Base-by-base conservation (phyloP, 2,888 invertebrate species). In the Fragum fragum region DNA sequence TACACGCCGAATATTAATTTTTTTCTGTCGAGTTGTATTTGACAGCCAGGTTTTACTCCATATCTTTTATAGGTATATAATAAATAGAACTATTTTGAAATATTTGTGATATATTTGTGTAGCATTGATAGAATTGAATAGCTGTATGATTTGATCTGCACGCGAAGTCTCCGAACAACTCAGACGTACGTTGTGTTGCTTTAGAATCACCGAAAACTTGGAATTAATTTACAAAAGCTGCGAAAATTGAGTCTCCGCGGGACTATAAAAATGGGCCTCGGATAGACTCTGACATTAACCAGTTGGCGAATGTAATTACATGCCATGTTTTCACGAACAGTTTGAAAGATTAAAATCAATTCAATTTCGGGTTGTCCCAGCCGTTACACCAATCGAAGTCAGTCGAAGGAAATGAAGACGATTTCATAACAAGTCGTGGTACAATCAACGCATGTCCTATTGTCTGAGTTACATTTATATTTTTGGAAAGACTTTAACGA, bases 311-410 rank as follows among this genome's bases (percentile, higher is more conserved):
- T 16, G 36, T 32, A 63, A 63, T 63, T 63, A 63, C 63, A n/a
- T 63, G 63, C 18, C 63, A n/a, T 36, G 63, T 63, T 36, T 63
- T 36, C 63, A 63, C 32, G 36, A 63, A 29, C 32, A 28, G 29
- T 36, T 63, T 36, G 63, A 63, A 32, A 28, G 63, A 63, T 63
- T 63, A 63, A 63, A 63, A 63, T 63, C 63, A 63, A 63, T 63
- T 63, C 63, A 36, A 63, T 36, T 63, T 63, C n/a, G 32, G 63
- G 5, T 36, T 16, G 16, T 14, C n/a, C 18, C 14, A 47, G n/a
- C 16, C n/a, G 47, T 47, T 9, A 47, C 47, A 47, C 18, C 2
- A 47, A 3, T 14, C 14, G 2, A 16, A 47, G 47, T 18, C 47
- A 47, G 47, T 9, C 47, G 3, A 16, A 47, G 47, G 47, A 47